Conservation (phyloP, 2,888 invertebrate genomes). For the Eumacrocentrus americanus region DNA sequence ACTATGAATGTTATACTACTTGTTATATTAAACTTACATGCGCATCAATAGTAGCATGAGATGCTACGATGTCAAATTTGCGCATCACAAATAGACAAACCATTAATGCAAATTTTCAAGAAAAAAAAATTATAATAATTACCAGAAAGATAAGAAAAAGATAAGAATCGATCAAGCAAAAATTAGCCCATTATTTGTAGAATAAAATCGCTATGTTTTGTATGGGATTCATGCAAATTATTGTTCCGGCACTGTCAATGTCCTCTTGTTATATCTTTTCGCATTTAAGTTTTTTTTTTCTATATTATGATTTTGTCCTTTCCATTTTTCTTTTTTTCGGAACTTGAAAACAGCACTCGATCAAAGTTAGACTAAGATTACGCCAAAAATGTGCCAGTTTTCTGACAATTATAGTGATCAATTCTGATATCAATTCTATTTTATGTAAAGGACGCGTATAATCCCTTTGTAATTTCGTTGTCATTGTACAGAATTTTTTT, state of each 20-base stretch:
- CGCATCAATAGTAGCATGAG: slow-evolving; percentile 15
- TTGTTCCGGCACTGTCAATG: slow-evolving; percentile 1
- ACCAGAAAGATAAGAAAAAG: slow-evolving; percentile 27
- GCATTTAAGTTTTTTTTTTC: neutral
- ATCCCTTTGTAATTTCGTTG: neutral
- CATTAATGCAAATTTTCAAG: slow-evolving; percentile 45
- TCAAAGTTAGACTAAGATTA: neutral
- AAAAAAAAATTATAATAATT: slow-evolving; percentile 31
- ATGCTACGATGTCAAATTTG: slow-evolving; percentile 34
- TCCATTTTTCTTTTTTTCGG: slow-evolving; percentile 28
- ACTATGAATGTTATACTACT: slow-evolving; percentile 56
- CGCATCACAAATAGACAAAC: slow-evolving; percentile 37
- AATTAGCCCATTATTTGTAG: slow-evolving; percentile 61
- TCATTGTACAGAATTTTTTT: neutral
- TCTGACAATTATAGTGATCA: neutral
- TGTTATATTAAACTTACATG: slow-evolving; percentile 48
- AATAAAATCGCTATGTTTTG: slow-evolving; percentile 62
- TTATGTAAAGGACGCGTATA: neutral
- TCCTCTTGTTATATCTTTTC: neutral
- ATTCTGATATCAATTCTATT: neutral
- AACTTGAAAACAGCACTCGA: neutral
- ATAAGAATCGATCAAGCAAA: slow-evolving; percentile 45
- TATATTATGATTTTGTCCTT: slow-evolving; percentile 31
- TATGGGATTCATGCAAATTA: slow-evolving; percentile 50
- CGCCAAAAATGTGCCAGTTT: slow-evolving; percentile 8